phyloP scores from a whole-genome alignment of 1,140 invertebrate species.

The Meloidogyne exigua region DNA sequence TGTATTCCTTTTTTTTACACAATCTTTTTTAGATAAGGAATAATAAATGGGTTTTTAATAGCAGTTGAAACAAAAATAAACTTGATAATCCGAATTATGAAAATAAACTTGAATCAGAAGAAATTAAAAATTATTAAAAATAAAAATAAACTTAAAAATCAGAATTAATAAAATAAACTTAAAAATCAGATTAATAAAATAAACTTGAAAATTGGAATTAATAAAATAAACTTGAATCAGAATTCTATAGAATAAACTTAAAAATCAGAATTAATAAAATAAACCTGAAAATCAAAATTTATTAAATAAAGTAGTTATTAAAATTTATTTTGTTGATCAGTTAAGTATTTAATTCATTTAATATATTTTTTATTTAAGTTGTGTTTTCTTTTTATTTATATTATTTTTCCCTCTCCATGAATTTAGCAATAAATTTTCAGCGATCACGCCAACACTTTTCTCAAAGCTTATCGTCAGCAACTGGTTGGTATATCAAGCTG shows the following conservation, averaged over 20 bases:
- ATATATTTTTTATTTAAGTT: too few species aligned
- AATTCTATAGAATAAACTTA: too few species aligned
- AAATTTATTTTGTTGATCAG: background rate
- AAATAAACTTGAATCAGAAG: background rate
- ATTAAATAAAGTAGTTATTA: too few species aligned
- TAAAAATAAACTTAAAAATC: background rate
- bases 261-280: too few species aligned
- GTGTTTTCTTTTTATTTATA: background rate
- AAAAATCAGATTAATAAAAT: too few species aligned
- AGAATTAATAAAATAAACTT: background rate
- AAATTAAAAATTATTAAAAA: background rate
- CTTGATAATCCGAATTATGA: background rate
- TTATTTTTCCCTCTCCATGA: background rate
- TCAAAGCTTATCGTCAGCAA: background rate
- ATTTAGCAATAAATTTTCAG: background rate
- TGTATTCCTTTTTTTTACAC: background rate
- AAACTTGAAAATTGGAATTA: too few species aligned
- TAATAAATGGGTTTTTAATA: slow-evolving; percentile 5
- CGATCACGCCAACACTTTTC: background rate
- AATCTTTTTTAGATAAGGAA: background rate
- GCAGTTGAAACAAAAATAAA: background rate
- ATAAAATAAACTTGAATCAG: too few species aligned
- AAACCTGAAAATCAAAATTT: too few species aligned
- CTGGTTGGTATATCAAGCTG: background rate
- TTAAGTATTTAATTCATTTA: too few species aligned